These are phyloP conservation scores for Pseudomugil gertrudae DNA, from an alignment of 2,797 vertebrate species.

Conservation along the genomic window DNA sequence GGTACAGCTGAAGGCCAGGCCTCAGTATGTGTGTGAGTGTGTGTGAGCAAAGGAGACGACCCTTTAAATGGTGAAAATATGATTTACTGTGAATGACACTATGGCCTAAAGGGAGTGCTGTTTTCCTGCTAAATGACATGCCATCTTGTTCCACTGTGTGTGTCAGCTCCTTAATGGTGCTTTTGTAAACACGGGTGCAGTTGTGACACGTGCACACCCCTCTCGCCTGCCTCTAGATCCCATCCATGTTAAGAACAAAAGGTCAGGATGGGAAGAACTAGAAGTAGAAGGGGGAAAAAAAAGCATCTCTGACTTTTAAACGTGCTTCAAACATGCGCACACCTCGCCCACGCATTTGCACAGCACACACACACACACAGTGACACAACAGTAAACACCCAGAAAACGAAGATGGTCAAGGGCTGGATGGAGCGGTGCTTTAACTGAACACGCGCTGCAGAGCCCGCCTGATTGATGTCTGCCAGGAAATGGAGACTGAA, in stretches of 20 bases:
- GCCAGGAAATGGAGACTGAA: conserved; percentile 33
- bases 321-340: conserved; percentile 2
- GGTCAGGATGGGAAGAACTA: conserved; percentile 21
- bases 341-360: conserved; percentile 8
- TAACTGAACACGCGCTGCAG: conserved; percentile 41
- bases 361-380: neutral
- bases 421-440: conserved; percentile 39
- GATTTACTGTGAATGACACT: conserved; percentile 70
- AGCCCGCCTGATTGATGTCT: conserved; percentile 58
- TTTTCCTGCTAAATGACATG: conserved; percentile 34
- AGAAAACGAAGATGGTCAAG: conserved; percentile 46
- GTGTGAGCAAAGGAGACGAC: conserved; percentile 46
- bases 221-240: conserved; percentile 30
- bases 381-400: conserved; percentile 31
- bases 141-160: conserved; percentile 41
- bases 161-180: conserved; percentile 48
- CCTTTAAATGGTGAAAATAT: conserved; percentile 65
- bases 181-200: conserved; percentile 44
- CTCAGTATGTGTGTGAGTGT: conserved; percentile 39
- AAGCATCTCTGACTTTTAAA: neutral
- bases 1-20: conserved; percentile 75
- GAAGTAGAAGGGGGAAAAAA: neutral
- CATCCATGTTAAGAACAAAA: conserved; percentile 30
- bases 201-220: conserved; percentile 35
- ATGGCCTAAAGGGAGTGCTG: conserved; percentile 57